These are phyloP conservation scores for Lasioglossum malachurum DNA, from an alignment of 2,888 invertebrate genomes.

Conservation along the genomic window DNA sequence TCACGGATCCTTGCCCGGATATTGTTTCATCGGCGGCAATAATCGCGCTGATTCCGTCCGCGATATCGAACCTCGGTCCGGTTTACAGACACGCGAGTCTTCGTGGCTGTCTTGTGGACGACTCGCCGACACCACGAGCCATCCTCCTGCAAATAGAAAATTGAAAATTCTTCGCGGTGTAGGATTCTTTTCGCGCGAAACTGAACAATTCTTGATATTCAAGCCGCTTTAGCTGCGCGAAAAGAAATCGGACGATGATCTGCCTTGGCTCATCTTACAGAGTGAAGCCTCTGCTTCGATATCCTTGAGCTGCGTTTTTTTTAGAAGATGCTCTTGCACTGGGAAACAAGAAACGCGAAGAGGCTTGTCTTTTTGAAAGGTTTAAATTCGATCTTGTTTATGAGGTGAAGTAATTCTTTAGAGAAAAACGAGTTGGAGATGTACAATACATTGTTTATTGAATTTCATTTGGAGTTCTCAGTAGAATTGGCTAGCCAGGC, in stretches of 20 bases:
- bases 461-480: not conserved
- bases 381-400: fast-evolving
- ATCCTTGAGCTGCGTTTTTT: not conserved
- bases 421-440: not conserved
- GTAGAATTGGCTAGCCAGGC: not conserved
- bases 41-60: constrained; percentile 2
- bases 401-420: not conserved
- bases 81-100: not conserved
- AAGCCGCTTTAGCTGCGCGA: not conserved
- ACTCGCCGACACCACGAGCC: not conserved
- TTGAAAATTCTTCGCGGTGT: constrained; percentile 8
- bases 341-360: not conserved
- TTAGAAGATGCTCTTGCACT: not conserved
- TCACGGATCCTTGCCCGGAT: constrained; percentile 4
- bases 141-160: not conserved
- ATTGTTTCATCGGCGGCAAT: constrained; percentile 9
- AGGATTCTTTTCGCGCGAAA: not conserved
- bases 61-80: not conserved
- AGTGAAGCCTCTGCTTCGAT: not conserved
- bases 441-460: not conserved
- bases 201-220: not conserved
- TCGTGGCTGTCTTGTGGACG: not conserved
- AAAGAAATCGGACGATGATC: not conserved
- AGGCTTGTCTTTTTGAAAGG: not conserved
- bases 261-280: not conserved